Evolutionary conservation across 2,888 invertebrate genomes (phyloP).

Genomic region (Linyphia triangularis): DNA sequence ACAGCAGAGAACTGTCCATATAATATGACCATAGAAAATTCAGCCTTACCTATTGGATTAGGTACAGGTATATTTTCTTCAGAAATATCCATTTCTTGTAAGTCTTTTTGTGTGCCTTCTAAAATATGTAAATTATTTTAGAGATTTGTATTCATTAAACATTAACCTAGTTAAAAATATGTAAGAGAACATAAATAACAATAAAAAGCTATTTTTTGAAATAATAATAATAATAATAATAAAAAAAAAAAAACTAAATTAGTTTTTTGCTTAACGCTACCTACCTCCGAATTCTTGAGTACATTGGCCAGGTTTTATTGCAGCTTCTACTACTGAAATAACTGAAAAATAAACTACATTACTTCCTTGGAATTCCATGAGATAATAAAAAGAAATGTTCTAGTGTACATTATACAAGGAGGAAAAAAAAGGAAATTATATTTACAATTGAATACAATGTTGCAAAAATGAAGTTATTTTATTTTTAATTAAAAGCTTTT

Average conservation of each 20-base stretch:
- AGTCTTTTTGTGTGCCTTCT: constrained; percentile 17
- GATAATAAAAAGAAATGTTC: neutral
- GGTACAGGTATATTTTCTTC: constrained; percentile 13
- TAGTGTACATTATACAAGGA: neutral
- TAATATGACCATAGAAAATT: neutral
- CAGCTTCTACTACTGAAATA: constrained; percentile 41
- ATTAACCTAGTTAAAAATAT: neutral
- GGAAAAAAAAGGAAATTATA: too few species aligned
- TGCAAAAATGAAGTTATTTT: too few species aligned
- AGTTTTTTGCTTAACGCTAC: neutral
- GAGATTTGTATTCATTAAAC: neutral
- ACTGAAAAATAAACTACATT: constrained; percentile 5
- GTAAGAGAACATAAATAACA: neutral
- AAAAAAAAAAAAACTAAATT: neutral
- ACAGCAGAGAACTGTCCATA: too few species aligned
- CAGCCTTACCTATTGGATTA: constrained; percentile 27
- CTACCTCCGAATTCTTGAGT: constrained; percentile 71
- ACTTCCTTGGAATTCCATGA: neutral
- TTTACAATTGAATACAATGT: too few species aligned
- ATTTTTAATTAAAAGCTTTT: too few species aligned
- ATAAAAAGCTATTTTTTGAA: neutral
- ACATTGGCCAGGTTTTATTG: constrained; percentile 56
- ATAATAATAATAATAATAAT: neutral
- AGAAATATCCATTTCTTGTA: neutral
- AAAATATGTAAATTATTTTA: neutral